phyloP scores from a whole-genome alignment of 2,888 invertebrate genomes.

The Maniola hyperantus region DNA sequence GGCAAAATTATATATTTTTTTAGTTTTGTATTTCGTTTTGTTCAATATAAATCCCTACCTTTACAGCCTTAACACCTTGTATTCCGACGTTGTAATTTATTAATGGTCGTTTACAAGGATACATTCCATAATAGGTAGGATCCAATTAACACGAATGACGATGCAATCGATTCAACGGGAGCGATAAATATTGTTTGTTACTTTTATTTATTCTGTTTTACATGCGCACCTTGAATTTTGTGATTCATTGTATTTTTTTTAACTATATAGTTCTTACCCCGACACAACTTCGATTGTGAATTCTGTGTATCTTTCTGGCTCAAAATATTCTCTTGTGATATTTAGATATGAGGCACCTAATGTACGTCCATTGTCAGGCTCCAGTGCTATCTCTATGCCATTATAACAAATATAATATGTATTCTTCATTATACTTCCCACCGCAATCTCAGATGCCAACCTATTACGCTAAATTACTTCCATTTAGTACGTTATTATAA shows the following conservation, averaged over 20 bases:
- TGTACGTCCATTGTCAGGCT: no score
- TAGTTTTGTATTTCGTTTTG: background rate
- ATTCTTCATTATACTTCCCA: background rate
- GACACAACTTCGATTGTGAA: background rate
- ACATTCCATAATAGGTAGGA: constrained; percentile 38
- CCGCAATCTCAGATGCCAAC: constrained; percentile 6
- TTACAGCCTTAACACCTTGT: constrained; percentile 15
- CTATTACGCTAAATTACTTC: constrained; percentile 13
- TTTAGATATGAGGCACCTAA: no score
- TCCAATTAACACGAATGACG: constrained; percentile 54
- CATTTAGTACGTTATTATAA: background rate
- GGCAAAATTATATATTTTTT: constrained; percentile 1
- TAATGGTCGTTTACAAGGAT: constrained; percentile 36
- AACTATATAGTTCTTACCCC: background rate
- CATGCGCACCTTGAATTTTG: constrained; percentile 41
- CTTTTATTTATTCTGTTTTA: constrained; percentile 29
- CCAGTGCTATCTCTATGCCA: no score
- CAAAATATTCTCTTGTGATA: no score
- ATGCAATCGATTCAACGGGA: constrained; percentile 47
- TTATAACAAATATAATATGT: no score
- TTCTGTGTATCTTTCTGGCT: no score
- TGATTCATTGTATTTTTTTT: background rate
- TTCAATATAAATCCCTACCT: constrained; percentile 9
- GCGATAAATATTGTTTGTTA: constrained; percentile 23
- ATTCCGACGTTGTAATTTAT: constrained; percentile 23